Evolutionary conservation across 2,797 vertebrate species (phyloP).

Genomic region (Rhinogobio ventralis): DNA sequence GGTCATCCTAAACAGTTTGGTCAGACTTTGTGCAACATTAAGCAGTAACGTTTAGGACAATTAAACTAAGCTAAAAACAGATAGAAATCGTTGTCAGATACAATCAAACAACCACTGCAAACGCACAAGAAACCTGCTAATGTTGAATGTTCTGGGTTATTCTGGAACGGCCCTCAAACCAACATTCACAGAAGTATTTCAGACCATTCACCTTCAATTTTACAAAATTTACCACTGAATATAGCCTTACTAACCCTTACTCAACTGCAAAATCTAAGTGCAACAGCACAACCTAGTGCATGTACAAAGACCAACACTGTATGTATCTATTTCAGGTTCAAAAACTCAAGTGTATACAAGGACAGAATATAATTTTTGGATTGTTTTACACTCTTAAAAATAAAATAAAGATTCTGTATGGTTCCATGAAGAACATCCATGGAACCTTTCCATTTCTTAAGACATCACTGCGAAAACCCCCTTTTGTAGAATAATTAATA

Average conservation of each 20-base stretch:
- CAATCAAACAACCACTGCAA: not conserved
- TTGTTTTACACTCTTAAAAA: not conserved
- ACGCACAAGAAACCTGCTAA: not conserved
- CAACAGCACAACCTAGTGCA: constrained; percentile 40
- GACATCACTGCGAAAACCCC: no score
- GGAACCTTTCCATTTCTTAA: not conserved
- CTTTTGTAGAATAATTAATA: not conserved
- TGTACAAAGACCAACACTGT: not conserved
- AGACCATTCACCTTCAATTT: not conserved
- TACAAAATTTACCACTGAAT: not conserved
- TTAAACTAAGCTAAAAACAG: constrained; percentile 1
- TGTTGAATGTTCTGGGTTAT: not conserved
- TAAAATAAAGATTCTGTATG: no score
- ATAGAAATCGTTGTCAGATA: not conserved
- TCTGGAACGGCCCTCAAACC: not conserved
- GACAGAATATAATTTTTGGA: not conserved
- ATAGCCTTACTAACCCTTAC: not conserved
- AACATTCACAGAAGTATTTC: not conserved
- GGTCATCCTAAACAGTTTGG: not conserved
- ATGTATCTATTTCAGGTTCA: not conserved
- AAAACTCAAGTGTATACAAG: not conserved
- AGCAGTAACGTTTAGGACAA: not conserved
- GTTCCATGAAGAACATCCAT: not conserved
- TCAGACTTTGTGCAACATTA: not conserved
- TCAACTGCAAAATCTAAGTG: not conserved